Evolutionary conservation across 2,888 invertebrate genomes (phyloP).

Genomic region (Caenorhabditis panamensis): DNA sequence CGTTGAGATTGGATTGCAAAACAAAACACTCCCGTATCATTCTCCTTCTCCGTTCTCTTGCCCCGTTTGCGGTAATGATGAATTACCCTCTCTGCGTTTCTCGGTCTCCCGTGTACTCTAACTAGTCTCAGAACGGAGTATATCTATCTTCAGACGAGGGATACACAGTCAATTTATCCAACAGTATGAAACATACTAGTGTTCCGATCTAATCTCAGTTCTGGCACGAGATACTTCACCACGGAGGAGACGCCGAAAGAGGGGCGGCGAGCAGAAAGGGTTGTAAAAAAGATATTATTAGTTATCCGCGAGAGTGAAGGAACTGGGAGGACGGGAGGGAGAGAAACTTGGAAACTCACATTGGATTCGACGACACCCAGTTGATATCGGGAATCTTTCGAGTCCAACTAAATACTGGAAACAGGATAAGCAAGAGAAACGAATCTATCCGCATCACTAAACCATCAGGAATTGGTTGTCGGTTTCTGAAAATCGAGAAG

Average conservation of each 20-base stretch:
- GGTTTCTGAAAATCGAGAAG: neutral
- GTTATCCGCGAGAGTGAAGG: conserved; percentile 20
- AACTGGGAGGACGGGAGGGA: neutral
- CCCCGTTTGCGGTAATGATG: conserved; percentile 55
- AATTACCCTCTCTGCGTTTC: conserved; percentile 52
- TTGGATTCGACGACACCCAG: conserved; percentile 52
- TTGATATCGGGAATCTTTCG: conserved; percentile 55
- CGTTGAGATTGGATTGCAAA: neutral
- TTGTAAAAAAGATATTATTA: conserved; percentile 45
- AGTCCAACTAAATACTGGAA: conserved; percentile 23
- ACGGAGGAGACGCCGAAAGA: conserved; percentile 35
- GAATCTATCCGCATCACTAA: conserved; percentile 43
- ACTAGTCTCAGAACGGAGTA: conserved; percentile 35
- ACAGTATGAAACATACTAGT: conserved; percentile 57
- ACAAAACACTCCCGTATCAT: conserved; percentile 6
- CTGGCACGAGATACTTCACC: conserved; percentile 24
- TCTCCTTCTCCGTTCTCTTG: conserved; percentile 16
- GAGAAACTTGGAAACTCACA: conserved; percentile 30
- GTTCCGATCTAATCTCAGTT: conserved; percentile 57
- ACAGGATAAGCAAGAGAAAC: conserved; percentile 26
- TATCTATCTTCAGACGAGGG: conserved; percentile 45
- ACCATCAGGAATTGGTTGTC: conserved; percentile 38
- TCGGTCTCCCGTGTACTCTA: neutral
- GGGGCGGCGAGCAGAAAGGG: conserved; percentile 58
- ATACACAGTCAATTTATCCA: conserved; percentile 46